Evolutionary conservation across 2,797 vertebrate genomes (phyloP).

Genomic region (Hoplostethus atlanticus): DNA sequence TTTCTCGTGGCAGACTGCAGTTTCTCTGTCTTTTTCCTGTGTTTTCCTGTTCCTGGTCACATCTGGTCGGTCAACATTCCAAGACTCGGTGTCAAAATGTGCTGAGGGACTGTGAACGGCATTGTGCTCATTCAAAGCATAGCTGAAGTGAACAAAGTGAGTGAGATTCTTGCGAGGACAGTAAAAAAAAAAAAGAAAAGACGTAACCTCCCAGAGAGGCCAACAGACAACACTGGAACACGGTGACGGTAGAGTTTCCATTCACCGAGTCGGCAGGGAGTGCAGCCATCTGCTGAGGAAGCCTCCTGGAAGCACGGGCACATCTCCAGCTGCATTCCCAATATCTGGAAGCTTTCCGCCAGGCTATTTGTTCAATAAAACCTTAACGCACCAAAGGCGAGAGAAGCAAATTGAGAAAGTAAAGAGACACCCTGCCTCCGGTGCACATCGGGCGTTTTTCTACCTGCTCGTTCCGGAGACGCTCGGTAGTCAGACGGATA

Average conservation of each 20-base stretch:
- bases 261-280: background rate
- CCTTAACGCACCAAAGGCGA: constrained; percentile 22
- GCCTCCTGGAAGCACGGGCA: background rate
- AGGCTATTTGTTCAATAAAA: constrained; percentile 22
- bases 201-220: background rate
- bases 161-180: constrained; percentile 24
- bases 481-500: constrained; percentile 6
- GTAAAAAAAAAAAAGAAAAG: background rate
- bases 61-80: constrained; percentile 54
- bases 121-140: constrained; percentile 16
- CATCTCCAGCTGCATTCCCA: constrained; percentile 28
- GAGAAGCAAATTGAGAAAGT: constrained; percentile 3
- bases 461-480: constrained; percentile 42
- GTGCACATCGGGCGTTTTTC: constrained; percentile 20
- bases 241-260: constrained; percentile 18
- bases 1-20: background rate
- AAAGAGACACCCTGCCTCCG: background rate
- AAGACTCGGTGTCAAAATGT: constrained; percentile 31
- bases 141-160: constrained; percentile 20
- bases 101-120: constrained; percentile 6
- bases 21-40: background rate
- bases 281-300: constrained; percentile 27
- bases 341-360: constrained; percentile 41
- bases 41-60: background rate
- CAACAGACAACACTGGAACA: constrained; percentile 21